Evolutionary conservation across 1,140 invertebrate species (phyloP).

Genomic region (Pogonus chalceus): DNA sequence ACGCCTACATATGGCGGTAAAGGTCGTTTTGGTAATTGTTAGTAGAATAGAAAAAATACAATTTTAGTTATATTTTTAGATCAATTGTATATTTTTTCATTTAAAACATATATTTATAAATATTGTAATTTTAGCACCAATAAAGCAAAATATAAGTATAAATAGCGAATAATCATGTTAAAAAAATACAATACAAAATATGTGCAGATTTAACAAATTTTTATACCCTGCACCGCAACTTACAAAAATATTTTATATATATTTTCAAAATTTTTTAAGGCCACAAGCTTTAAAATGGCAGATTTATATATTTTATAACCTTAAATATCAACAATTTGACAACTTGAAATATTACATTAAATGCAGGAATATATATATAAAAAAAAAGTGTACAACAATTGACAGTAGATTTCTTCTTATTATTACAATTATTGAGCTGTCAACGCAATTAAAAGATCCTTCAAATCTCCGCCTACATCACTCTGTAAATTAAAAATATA

Average conservation of each 20-base stretch:
- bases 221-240: background rate
- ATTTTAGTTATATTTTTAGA: background rate
- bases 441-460: conserved; percentile 29
- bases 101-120: background rate
- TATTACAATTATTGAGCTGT: conserved; percentile 15
- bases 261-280: background rate
- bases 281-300: background rate
- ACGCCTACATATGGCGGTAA: too few species aligned
- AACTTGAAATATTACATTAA: too few species aligned
- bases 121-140: background rate
- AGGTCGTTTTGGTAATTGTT: too few species aligned
- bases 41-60: too few species aligned
- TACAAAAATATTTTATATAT: background rate
- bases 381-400: too few species aligned
- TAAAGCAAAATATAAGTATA: background rate
- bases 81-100: background rate
- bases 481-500: conserved; percentile 30
- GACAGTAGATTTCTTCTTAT: too few species aligned
- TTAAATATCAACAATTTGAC: too few species aligned
- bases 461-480: conserved; percentile 26
- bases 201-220: background rate
- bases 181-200: background rate
- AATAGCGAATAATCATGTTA: background rate
- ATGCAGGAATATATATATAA: too few species aligned
- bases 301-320: too few species aligned